phyloP scores from a whole-genome alignment of 2,113 vertebrate genomes.

The Cettia cetti region DNA sequence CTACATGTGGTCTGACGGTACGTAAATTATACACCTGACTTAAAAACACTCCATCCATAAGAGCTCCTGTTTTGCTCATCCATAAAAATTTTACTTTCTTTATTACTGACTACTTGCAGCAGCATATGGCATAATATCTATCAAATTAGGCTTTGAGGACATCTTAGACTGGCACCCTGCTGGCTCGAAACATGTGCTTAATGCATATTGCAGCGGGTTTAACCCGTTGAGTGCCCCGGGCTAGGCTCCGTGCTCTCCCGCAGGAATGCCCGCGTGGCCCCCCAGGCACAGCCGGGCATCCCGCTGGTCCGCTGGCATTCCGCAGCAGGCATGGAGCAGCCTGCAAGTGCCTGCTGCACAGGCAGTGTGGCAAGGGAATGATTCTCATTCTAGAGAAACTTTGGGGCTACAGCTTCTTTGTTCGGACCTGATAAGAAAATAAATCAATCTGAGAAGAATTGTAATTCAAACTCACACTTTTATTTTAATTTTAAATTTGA shows the following conservation, averaged over 20 bases:
- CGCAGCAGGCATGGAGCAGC: neutral
- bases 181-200: slow-evolving; percentile 81
- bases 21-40: slow-evolving; percentile 89
- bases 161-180: slow-evolving; percentile 82
- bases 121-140: slow-evolving; percentile 85
- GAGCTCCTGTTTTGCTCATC: slow-evolving; percentile 85
- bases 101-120: slow-evolving; percentile 78
- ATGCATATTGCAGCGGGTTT: slow-evolving; percentile 76
- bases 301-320: neutral
- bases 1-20: slow-evolving; percentile 84
- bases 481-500: neutral
- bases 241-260: neutral
- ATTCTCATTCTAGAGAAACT: neutral
- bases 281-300: neutral
- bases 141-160: slow-evolving; percentile 86
- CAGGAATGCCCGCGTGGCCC: slow-evolving; percentile 15
- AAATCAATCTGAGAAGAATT: neutral
- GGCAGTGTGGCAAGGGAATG: neutral
- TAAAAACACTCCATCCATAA: slow-evolving; percentile 87
- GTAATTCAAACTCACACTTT: neutral
- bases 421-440: neutral
- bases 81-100: slow-evolving; percentile 85
- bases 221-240: slow-evolving; percentile 66
- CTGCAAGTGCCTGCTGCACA: neutral
- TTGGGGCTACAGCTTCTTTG: neutral